Evolutionary conservation across 2,113 vertebrate species (phyloP).

Genomic region (Lethenteron camtschaticum): DNA sequence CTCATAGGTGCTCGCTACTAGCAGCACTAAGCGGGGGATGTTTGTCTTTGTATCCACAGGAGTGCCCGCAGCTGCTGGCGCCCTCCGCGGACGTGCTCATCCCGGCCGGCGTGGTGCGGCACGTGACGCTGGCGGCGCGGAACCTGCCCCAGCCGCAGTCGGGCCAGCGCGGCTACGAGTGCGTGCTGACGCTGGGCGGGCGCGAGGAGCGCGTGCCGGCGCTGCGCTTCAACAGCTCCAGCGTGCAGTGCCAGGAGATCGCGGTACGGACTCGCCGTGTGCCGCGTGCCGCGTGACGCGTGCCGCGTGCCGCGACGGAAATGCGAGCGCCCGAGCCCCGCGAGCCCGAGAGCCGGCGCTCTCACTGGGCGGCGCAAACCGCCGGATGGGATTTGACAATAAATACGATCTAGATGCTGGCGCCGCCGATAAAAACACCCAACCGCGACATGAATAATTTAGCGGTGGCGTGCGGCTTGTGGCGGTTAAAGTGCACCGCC

Average conservation of each 20-base stretch:
- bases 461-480: too few relatives aligned
- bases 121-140: constrained; percentile 72
- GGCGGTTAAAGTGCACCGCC: too few relatives aligned
- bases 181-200: constrained; percentile 69
- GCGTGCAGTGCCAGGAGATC: constrained; percentile 95
- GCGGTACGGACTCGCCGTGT: constrained; percentile 33
- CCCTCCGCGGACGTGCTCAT: constrained; percentile 79
- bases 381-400: too few relatives aligned
- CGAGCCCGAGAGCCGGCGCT: too few relatives aligned
- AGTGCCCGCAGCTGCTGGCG: constrained; percentile 72
- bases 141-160: constrained; percentile 94
- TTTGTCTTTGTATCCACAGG: constrained; percentile 23
- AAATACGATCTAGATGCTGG: too few relatives aligned
- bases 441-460: too few relatives aligned
- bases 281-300: too few relatives aligned
- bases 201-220: constrained; percentile 62
- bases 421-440: too few relatives aligned
- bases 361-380: too few relatives aligned
- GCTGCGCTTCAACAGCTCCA: constrained; percentile 96
- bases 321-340: too few relatives aligned
- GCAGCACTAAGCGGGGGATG: not conserved
- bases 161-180: constrained; percentile 85
- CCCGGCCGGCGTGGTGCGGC: constrained; percentile 78
- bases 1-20: too few relatives aligned
- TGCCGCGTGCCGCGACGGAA: too few relatives aligned